Evolutionary conservation across 2,113 vertebrate genomes (phyloP).

Genomic region (Tor tambroides): DNA sequence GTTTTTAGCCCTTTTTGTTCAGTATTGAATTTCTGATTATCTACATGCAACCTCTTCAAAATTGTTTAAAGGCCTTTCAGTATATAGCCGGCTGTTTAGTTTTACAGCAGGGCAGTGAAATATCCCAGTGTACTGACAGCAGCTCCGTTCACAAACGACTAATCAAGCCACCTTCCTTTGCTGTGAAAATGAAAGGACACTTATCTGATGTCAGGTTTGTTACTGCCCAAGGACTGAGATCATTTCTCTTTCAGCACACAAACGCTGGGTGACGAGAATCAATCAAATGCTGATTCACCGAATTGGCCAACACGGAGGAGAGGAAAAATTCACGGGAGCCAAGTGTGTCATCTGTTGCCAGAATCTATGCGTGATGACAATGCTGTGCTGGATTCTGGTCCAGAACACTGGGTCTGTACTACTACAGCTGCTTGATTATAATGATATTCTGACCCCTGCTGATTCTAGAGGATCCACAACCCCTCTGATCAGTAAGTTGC

Average conservation of each 20-base stretch:
- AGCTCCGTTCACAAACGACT: background rate
- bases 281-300: slow-evolving; percentile 46
- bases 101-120: slow-evolving; percentile 21
- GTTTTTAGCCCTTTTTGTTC: background rate
- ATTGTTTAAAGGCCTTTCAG: slow-evolving; percentile 9
- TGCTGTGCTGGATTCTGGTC: slow-evolving; percentile 18
- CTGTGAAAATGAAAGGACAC: slow-evolving; percentile 27
- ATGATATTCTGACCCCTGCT: slow-evolving; percentile 61
- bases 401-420: slow-evolving; percentile 18
- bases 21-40: background rate
- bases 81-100: background rate
- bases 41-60: background rate
- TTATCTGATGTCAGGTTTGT: slow-evolving; percentile 40
- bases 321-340: slow-evolving; percentile 13
- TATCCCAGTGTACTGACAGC: background rate
- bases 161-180: slow-evolving; percentile 18
- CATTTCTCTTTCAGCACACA: slow-evolving; percentile 43
- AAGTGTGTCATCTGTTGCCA: slow-evolving; percentile 42
- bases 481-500: slow-evolving; percentile 54
- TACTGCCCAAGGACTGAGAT: slow-evolving; percentile 44
- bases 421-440: slow-evolving; percentile 56
- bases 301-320: slow-evolving; percentile 43
- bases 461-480: slow-evolving; percentile 55
- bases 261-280: slow-evolving; percentile 38
- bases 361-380: slow-evolving; percentile 24